Conservation (phyloP, 2,797 vertebrate genomes). For the Aselliscus stoliczkanus region DNA sequence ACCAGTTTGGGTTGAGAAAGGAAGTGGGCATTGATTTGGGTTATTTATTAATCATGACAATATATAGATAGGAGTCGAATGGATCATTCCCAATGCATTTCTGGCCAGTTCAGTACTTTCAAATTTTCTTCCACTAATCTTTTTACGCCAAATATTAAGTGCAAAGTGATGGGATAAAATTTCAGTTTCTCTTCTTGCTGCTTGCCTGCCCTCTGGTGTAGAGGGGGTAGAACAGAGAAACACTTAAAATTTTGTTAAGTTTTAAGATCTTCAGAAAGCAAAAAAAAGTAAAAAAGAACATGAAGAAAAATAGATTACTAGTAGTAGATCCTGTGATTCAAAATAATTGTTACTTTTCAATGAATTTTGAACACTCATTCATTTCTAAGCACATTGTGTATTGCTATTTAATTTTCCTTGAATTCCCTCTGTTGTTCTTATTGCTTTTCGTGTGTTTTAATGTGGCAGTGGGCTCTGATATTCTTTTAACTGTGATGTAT, state of each 20-base stretch:
- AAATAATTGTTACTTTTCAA: background rate
- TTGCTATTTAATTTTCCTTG: background rate
- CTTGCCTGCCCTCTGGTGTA: constrained; percentile 65
- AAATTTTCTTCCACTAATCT: background rate
- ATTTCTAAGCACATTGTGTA: background rate
- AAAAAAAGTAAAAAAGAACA: background rate
- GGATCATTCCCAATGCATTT: background rate
- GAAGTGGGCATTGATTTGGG: background rate
- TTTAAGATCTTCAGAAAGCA: background rate
- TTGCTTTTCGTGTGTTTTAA: background rate
- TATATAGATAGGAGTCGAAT: background rate
- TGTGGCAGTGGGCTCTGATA: background rate
- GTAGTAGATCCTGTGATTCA: background rate
- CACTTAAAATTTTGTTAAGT: background rate
- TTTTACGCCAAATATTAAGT: background rate
- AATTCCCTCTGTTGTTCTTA: background rate
- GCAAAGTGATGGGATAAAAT: background rate
- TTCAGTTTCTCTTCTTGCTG: constrained; percentile 50
- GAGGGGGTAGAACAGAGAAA: background rate
- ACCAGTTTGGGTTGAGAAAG: background rate
- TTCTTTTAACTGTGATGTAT: background rate
- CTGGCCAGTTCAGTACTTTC: background rate
- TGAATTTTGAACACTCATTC: background rate
- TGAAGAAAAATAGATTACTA: background rate
- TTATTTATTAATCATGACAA: background rate